A percentile compares a stretch with the other conserved stretches of the same genome.
These are phyloP conservation scores for Pelvicachromis taeniatus DNA, from an alignment of 2,113 vertebrate genomes.

Conservation along the genomic window DNA sequence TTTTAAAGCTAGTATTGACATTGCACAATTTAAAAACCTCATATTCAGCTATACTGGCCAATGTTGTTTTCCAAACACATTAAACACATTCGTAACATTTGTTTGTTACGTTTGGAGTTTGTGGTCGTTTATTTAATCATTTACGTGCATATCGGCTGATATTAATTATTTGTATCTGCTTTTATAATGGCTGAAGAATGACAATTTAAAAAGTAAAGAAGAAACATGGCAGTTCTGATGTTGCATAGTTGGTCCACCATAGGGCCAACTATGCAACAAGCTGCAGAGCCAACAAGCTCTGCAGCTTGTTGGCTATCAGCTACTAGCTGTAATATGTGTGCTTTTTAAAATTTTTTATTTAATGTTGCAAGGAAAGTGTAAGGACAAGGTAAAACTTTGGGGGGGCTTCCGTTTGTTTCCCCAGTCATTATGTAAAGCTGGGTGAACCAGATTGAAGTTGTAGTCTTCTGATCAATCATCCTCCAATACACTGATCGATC, in stretches of 20 bases:
- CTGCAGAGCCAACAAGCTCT: no score
- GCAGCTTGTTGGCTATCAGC: no score
- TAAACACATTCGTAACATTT: no score
- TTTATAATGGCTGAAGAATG: neutral
- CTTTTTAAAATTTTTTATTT: no score
- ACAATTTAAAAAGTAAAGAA: neutral
- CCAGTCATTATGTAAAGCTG: neutral
- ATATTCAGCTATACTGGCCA: neutral
- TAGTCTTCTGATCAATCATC: no score
- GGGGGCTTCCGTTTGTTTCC: no score
- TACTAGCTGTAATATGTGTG: no score
- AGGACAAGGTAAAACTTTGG: no score
- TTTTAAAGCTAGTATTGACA: neutral
- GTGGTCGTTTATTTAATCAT: neutral
- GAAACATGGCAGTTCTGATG: fast-evolving
- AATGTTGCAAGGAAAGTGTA: no score
- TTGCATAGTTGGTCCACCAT: neutral
- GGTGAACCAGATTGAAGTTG: neutral
- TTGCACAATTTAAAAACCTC: fast-evolving
- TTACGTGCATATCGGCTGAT: neutral
- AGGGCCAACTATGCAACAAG: no score
- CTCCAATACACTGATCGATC: neutral
- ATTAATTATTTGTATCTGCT: neutral
- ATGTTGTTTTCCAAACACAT: no score
- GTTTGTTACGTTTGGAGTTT: neutral